Percentiles rank a stretch among this genome's conserved stretches.
phyloP scores from a whole-genome alignment of 2,888 invertebrate species.

The Plusia festucae region DNA sequence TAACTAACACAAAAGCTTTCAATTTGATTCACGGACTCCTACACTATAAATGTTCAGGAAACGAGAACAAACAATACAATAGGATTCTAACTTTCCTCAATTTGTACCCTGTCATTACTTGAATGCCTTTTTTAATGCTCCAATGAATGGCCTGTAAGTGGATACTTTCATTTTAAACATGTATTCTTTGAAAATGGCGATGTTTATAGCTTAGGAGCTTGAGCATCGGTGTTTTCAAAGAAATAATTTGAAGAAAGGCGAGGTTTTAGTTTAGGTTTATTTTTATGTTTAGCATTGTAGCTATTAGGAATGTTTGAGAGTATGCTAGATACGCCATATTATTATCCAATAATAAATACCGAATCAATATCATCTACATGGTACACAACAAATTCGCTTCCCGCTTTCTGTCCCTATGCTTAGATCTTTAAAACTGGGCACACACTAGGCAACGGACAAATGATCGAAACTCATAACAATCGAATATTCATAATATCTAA shows the following conservation, averaged over 20 bases:
- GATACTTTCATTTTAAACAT: constrained; percentile 70
- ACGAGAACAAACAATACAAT: constrained; percentile 65
- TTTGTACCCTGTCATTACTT: constrained; percentile 81
- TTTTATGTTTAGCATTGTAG: background rate
- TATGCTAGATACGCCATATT: too few species aligned
- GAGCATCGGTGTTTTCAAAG: background rate
- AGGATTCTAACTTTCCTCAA: constrained; percentile 77
- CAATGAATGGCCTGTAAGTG: constrained; percentile 71
- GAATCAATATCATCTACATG: too few species aligned
- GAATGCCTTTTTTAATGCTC: constrained; percentile 77
- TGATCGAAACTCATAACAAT: too few species aligned
- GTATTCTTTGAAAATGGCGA: constrained; percentile 45
- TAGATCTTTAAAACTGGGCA: too few species aligned
- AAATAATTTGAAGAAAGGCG: background rate
- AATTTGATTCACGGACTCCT: constrained; percentile 44
- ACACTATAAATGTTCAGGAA: constrained; percentile 49
- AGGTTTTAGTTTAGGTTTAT: background rate
- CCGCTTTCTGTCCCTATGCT: too few species aligned
- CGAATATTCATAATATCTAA: too few species aligned
- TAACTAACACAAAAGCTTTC: constrained; percentile 31
- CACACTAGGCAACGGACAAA: too few species aligned
- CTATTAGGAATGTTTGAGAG: too few species aligned
- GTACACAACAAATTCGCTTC: too few species aligned
- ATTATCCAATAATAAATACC: too few species aligned
- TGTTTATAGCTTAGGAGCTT: constrained; percentile 24